Conservation (phyloP, 92 coral and sea anemone genomes). For the Palythoa grandis region DNA sequence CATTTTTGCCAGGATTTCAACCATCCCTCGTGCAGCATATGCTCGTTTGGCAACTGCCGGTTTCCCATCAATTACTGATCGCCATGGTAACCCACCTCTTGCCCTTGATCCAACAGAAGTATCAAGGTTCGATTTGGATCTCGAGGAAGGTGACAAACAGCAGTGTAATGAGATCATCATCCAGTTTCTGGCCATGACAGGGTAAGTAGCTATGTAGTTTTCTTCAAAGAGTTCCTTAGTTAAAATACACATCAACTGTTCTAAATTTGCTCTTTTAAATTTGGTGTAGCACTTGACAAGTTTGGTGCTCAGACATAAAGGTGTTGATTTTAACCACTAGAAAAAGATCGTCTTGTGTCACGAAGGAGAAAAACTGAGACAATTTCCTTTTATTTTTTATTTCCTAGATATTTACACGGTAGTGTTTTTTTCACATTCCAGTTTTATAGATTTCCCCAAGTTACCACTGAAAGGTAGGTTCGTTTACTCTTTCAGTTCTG, state of each 20-base stretch:
- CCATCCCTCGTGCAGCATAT: constrained; percentile 91
- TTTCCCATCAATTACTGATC: constrained; percentile 85
- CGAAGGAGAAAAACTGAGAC: background rate
- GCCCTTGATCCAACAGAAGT: constrained; percentile 82
- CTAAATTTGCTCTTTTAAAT: too few relatives aligned
- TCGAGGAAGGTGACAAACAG: constrained; percentile 77
- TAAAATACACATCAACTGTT: too few relatives aligned
- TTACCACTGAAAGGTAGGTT: constrained; percentile 88
- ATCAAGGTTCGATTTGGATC: constrained; percentile 72
- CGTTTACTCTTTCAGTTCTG: background rate
- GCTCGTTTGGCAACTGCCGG: constrained; percentile 93
- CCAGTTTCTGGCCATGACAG: constrained; percentile 93
- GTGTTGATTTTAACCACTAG: too few relatives aligned
- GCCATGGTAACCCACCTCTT: constrained; percentile 95
- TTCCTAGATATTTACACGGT: constrained; percentile 84
- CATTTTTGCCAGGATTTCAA: constrained; percentile 61
- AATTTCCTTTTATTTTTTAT: background rate
- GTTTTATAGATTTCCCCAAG: constrained; percentile 94
- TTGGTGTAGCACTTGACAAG: too few relatives aligned
- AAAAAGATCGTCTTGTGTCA: background rate
- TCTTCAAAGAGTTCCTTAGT: background rate
- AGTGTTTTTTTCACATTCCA: constrained; percentile 96
- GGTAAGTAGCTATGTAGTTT: constrained; percentile 52
- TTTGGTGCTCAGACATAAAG: too few relatives aligned
- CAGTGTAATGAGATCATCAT: constrained; percentile 89